Conservation (phyloP, 2,888 invertebrate species). For the Phalera bucephala region DNA sequence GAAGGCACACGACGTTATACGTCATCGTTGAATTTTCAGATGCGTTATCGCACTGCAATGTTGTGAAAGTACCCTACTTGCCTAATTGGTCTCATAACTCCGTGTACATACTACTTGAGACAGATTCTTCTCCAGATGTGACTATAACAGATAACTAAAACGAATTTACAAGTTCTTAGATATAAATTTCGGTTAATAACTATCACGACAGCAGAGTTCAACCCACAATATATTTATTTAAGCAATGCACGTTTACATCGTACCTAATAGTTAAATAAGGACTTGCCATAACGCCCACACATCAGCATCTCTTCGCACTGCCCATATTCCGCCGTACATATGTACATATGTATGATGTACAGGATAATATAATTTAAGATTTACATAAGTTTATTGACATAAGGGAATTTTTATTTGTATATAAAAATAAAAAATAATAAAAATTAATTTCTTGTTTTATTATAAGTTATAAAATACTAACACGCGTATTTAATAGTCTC, state of each 20-base stretch:
- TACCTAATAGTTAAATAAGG: slow-evolving; percentile 14
- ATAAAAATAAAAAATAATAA: slow-evolving; percentile 63
- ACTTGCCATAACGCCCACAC: slow-evolving; percentile 44
- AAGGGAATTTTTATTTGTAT: slow-evolving; percentile 77
- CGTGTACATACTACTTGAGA: neutral
- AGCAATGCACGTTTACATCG: slow-evolving; percentile 26
- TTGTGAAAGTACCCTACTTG: too few species aligned
- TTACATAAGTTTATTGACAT: slow-evolving; percentile 68
- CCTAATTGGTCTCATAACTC: too few species aligned
- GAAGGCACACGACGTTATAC: too few species aligned
- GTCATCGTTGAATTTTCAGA: too few species aligned
- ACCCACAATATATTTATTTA: slow-evolving; percentile 42
- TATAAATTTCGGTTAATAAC: slow-evolving; percentile 21
- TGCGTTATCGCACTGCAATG: too few species aligned
- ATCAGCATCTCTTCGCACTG: slow-evolving; percentile 57
- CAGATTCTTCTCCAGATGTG: neutral
- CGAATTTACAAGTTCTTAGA: slow-evolving; percentile 19
- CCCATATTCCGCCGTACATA: slow-evolving; percentile 62
- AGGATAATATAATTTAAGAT: slow-evolving; percentile 63
- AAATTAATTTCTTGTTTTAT: too few species aligned
- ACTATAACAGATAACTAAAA: slow-evolving; percentile 5
- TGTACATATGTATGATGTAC: too few species aligned
- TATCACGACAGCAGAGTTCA: slow-evolving; percentile 18
- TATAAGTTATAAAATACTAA: too few species aligned
- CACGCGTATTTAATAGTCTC: too few species aligned